A percentile compares a stretch with the other conserved stretches of the same genome.
These are phyloP conservation scores for Nipponacmea schrenckii DNA, from an alignment of 2,888 invertebrate genomes.

Conservation along the genomic window DNA sequence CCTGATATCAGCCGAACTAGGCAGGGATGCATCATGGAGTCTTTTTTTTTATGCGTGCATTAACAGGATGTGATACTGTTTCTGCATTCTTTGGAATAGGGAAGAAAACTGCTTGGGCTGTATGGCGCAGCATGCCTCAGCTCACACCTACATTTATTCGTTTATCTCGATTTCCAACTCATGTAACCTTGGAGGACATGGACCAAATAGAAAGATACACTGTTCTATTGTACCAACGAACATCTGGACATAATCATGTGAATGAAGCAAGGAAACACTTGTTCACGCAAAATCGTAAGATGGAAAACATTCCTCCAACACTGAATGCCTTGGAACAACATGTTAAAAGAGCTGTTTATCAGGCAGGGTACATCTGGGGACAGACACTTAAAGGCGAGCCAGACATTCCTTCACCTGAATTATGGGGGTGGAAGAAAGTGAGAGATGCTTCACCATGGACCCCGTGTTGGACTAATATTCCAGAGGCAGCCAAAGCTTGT, in stretches of 20 bases:
- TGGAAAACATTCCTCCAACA: slow-evolving; percentile 12
- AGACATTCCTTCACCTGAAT: not conserved
- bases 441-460: not conserved
- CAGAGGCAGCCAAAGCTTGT: slow-evolving; percentile 4
- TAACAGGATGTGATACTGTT: not conserved
- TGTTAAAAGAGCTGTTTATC: slow-evolving; percentile 7
- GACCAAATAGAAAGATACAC: slow-evolving; percentile 8
- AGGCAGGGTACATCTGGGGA: slow-evolving; percentile 1
- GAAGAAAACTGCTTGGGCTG: not conserved
- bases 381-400: not conserved
- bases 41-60: no score
- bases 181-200: no score
- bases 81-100: not conserved
- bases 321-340: slow-evolving; percentile 9
- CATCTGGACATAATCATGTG: not conserved
- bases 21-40: no score
- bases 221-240: slow-evolving; percentile 1
- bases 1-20: no score
- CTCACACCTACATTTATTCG: no score
- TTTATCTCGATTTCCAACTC: no score
- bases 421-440: slow-evolving; percentile 8
- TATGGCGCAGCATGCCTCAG: no score
- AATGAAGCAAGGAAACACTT: slow-evolving; percentile 12
- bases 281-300: slow-evolving; percentile 10
- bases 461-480: slow-evolving; percentile 6